Conservation (phyloP, 2,888 invertebrate genomes). For the Steinernema scapterisci region DNA sequence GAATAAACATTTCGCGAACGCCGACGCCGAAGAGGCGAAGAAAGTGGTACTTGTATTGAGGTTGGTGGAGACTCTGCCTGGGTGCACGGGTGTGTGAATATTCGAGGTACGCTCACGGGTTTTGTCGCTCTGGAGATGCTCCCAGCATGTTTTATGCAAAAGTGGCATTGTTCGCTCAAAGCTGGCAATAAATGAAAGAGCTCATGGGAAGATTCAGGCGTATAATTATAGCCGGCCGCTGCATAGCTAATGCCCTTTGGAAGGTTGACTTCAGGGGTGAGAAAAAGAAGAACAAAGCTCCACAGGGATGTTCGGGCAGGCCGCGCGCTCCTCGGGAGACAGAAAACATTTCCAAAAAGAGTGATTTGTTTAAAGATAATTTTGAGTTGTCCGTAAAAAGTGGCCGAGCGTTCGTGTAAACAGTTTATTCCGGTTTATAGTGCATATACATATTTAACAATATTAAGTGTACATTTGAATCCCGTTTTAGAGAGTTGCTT, state of each 20-base stretch:
- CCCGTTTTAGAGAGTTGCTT: constrained; percentile 41
- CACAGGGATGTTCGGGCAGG: neutral
- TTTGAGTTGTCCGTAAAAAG: neutral
- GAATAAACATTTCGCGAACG: constrained; percentile 1
- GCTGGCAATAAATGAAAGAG: constrained; percentile 32
- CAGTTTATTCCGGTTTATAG: neutral
- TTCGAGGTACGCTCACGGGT: neutral
- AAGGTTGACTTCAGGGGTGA: constrained; percentile 15
- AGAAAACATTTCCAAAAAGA: neutral
- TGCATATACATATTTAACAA: constrained; percentile 2
- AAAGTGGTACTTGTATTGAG: neutral
- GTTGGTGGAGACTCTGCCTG: neutral
- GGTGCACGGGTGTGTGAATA: constrained; percentile 1
- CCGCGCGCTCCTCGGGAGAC: neutral
- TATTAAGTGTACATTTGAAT: neutral
- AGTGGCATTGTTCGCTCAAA: constrained; percentile 24
- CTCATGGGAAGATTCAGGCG: constrained; percentile 31
- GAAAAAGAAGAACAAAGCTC: constrained; percentile 16
- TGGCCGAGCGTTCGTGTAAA: neutral
- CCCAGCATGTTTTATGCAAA: constrained; percentile 28
- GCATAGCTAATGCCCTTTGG: constrained; percentile 24
- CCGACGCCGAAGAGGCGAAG: too few species aligned
- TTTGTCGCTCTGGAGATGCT: constrained; percentile 4
- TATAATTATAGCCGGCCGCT: constrained; percentile 25
- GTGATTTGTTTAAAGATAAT: neutral